Evolutionary conservation across 53 echinoderm and acorn worm species (phyloP).

Genomic region (Echinometra lucunter): DNA sequence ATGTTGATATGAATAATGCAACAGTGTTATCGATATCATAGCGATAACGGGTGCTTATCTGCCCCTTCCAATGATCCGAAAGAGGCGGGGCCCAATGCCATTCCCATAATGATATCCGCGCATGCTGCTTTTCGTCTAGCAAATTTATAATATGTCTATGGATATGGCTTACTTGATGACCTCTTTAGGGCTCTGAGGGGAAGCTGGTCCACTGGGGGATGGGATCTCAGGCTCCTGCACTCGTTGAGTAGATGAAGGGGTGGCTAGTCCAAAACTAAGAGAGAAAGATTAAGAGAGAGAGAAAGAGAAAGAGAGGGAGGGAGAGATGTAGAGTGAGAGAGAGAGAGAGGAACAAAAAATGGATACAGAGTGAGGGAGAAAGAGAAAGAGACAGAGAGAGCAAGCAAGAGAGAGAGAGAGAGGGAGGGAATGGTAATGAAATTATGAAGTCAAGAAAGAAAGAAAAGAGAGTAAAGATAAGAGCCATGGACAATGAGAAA

Average conservation of each 20-base stretch:
- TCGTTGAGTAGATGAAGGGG: constrained; percentile 57
- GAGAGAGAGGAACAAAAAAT: background rate
- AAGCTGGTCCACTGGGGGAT: constrained; percentile 55
- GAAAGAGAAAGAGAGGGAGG: background rate
- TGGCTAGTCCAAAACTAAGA: constrained; percentile 78
- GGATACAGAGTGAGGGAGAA: background rate
- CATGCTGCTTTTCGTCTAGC: too few species aligned
- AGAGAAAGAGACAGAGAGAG: background rate
- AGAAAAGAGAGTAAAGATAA: background rate
- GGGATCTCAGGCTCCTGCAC: constrained; percentile 32
- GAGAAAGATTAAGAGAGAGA: background rate
- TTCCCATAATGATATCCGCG: too few species aligned
- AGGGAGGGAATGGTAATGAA: background rate
- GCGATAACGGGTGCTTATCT: too few species aligned
- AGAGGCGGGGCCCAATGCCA: too few species aligned
- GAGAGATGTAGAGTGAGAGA: background rate
- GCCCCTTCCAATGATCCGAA: too few species aligned
- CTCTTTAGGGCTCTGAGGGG: constrained; percentile 74
- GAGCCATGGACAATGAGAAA: background rate
- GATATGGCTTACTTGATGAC: constrained; percentile 67
- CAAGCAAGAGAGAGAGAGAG: background rate
- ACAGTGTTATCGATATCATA: too few species aligned
- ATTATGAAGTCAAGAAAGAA: background rate
- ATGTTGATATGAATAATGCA: too few species aligned
- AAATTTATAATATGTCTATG: too few species aligned